Evolutionary conservation across 2,113 vertebrate species (phyloP).

Genomic region (Uria aalge): DNA sequence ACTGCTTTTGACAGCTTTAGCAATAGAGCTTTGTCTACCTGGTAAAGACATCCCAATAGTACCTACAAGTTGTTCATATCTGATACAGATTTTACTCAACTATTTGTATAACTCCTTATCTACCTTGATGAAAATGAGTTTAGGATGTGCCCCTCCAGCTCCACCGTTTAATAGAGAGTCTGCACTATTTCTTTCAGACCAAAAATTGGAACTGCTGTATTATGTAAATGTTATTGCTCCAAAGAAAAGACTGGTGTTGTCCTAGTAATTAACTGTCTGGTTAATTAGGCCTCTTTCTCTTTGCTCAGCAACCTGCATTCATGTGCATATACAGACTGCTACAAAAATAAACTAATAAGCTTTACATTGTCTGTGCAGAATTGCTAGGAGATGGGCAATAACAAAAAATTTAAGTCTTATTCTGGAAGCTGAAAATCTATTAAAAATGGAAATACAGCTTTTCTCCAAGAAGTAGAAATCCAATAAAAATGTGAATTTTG

Average conservation of each 20-base stretch:
- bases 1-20: not conserved
- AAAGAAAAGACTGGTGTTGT: constrained; percentile 32
- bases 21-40: not conserved
- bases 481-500: constrained; percentile 53
- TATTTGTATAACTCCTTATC: not conserved
- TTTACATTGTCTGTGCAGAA: not conserved
- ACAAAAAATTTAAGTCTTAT: not conserved
- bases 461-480: constrained; percentile 3
- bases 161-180: not conserved
- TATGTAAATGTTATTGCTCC: constrained; percentile 52
- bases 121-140: not conserved
- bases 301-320: constrained; percentile 55
- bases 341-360: constrained; percentile 27
- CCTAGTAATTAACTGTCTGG: constrained; percentile 56
- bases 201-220: constrained; percentile 20
- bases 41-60: not conserved
- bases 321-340: not conserved
- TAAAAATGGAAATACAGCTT: constrained; percentile 46
- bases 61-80: not conserved
- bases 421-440: constrained; percentile 14
- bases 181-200: not conserved
- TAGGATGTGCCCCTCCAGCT: not conserved
- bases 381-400: not conserved
- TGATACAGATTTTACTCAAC: not conserved
- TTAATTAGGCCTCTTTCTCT: constrained; percentile 48